Evolutionary conservation across 2,113 vertebrate genomes (phyloP).

Genomic region (Trematomus loennbergii): DNA sequence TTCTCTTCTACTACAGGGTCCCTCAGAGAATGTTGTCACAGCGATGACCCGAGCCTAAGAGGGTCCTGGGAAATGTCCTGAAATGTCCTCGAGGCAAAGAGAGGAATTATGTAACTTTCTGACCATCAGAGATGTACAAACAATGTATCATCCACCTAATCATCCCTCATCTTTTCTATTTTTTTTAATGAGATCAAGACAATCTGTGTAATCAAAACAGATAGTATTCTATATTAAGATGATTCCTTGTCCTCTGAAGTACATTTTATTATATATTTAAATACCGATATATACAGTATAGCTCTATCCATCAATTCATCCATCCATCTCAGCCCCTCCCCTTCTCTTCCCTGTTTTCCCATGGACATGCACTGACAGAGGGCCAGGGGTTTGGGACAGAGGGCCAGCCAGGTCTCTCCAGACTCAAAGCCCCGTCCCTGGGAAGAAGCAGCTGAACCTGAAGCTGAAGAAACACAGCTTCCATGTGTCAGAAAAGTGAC

Average conservation of each 20-base stretch:
- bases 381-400: conserved; percentile 62
- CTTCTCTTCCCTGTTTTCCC: conserved; percentile 57
- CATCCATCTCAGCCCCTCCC: conserved; percentile 25
- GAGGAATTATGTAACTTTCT: conserved; percentile 21
- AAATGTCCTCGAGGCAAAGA: conserved; percentile 30
- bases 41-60: conserved; percentile 52
- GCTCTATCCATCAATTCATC: conserved; percentile 31
- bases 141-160: conserved; percentile 37
- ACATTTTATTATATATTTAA: neutral
- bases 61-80: conserved; percentile 79
- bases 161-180: conserved; percentile 16
- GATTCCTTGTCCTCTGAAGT: conserved; percentile 3
- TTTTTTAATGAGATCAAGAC: neutral
- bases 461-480: conserved; percentile 5
- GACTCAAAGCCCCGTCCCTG: conserved; percentile 32
- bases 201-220: neutral
- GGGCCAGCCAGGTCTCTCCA: conserved; percentile 60
- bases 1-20: conserved; percentile 35
- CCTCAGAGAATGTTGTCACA: conserved; percentile 53
- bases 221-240: neutral
- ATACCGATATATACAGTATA: conserved; percentile 38
- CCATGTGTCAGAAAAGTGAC: conserved; percentile 7
- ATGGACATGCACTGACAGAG: conserved; percentile 31
- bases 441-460: conserved; percentile 60
- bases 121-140: conserved; percentile 17